Evolutionary conservation across 2,113 vertebrate genomes (phyloP), one percentile per base, ranked within the genome.

Genomic region (Lycaon pictus): DNA sequence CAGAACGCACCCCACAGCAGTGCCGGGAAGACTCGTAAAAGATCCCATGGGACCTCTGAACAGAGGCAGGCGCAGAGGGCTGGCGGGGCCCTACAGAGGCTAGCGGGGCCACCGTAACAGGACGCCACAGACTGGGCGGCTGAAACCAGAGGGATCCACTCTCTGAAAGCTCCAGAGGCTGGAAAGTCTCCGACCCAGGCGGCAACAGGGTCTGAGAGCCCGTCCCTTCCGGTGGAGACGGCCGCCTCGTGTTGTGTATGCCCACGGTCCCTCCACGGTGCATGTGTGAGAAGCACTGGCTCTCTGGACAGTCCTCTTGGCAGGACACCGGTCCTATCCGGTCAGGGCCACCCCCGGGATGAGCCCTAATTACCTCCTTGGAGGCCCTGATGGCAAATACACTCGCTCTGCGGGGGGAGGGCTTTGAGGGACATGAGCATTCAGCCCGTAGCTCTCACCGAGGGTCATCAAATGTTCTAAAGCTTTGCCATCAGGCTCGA

Each of bases 101-200:
- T 43, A 6, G 43, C 7, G 43, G 1, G 35, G 4, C n/a, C 1
- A 0, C 55, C 35, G 2, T 3, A 11, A n/a, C 80, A 5, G 15
- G 32, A 10, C 0, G 3, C n/a, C 27, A 1, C 53, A 15, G 19
- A 8, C 25, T 0, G 0, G 77, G 37, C 3, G 0, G 37, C 32
- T 1, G 12, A 4, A 0, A 1, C 8, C 7, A 0, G 11, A 17
- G 35, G 63, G 56, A 2, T 16, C 17, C 7, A 1, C 11, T 43
- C 27, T 11, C 25, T 15, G 32, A 1, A 0, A 0, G 32, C 7
- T 7, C 63, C 5, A 9, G 77, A n/a, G 17, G 25, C 35, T 25
- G 17, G 35, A 27, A 27, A 11, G 17, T 15, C 9, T 55, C 0
- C 17, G 6, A 23, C 3, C 29, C 17, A 35, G 88, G 43, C 7